A percentile compares a stretch with the other conserved stretches of the same genome.
Evolutionary conservation across 2,113 vertebrate species (phyloP).

Genomic region (Irena cyanogastra): DNA sequence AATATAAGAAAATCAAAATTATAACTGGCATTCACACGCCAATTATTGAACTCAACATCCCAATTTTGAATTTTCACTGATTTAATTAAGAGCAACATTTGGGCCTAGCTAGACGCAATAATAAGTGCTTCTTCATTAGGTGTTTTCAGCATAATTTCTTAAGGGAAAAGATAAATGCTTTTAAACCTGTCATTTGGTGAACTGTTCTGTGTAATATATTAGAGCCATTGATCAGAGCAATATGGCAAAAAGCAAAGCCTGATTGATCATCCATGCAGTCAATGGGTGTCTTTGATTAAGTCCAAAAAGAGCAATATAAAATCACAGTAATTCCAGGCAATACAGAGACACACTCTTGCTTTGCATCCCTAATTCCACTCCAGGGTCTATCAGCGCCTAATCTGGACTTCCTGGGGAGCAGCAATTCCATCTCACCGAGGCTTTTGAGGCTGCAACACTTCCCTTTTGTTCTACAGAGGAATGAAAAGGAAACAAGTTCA

Average conservation of each 20-base stretch:
- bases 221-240: conserved; percentile 70
- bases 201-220: conserved; percentile 66
- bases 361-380: neutral
- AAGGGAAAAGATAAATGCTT: conserved; percentile 62
- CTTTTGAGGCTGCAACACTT: neutral
- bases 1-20: conserved; percentile 39
- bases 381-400: neutral
- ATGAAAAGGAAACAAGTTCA: neutral
- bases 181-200: conserved; percentile 66
- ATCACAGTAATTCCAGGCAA: conserved; percentile 60
- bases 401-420: neutral
- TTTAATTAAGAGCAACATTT: conserved; percentile 58
- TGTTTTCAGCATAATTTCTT: conserved; percentile 66
- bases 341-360: neutral
- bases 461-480: neutral
- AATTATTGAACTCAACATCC: conserved; percentile 19
- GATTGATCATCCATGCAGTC: conserved; percentile 41
- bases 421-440: neutral
- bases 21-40: neutral
- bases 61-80: conserved; percentile 28
- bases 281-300: conserved; percentile 49
- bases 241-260: conserved; percentile 70
- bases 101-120: conserved; percentile 33
- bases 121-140: conserved; percentile 59
- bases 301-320: conserved; percentile 57